phyloP scores from a whole-genome alignment of 1,140 invertebrate genomes.

The Drosophila teissieri region DNA sequence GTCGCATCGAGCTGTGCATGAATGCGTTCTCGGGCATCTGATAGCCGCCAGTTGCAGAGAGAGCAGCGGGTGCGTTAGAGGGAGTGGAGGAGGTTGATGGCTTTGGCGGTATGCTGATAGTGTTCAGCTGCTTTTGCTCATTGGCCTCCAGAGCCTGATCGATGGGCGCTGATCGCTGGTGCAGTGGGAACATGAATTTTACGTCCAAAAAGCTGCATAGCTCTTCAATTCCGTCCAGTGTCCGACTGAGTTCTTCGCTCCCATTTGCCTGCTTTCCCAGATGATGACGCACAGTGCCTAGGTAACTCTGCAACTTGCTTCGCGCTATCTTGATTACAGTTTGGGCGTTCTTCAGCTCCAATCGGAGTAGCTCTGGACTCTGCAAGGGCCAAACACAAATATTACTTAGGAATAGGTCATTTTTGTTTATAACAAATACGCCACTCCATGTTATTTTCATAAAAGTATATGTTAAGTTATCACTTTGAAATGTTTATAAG shows the following conservation, averaged over 20 bases:
- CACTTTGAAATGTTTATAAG: no score
- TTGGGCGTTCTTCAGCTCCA: constrained; percentile 84
- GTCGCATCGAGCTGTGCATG: constrained; percentile 66
- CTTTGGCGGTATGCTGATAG: background rate
- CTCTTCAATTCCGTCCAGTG: constrained; percentile 85
- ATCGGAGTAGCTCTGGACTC: constrained; percentile 83
- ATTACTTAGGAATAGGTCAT: background rate
- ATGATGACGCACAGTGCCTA: constrained; percentile 73
- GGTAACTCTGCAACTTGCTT: constrained; percentile 83
- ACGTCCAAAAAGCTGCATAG: constrained; percentile 79
- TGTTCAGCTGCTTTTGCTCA: constrained; percentile 65
- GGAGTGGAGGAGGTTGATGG: background rate
- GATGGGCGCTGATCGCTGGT: constrained; percentile 61
- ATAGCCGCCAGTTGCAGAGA: constrained; percentile 30
- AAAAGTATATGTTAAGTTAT: no score
- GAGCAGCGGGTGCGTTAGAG: background rate
- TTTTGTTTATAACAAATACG: no score
- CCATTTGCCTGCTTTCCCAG: constrained; percentile 57
- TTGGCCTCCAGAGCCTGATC: constrained; percentile 82
- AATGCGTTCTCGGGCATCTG: constrained; percentile 75
- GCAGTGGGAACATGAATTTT: constrained; percentile 70
- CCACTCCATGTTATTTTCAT: no score
- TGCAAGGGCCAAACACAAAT: constrained; percentile 16
- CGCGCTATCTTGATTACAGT: constrained; percentile 84
- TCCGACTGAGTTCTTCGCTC: constrained; percentile 73